Base-by-base conservation (phyloP, 2,888 invertebrate genomes). In the Scrobipalpa atriplicella region DNA sequence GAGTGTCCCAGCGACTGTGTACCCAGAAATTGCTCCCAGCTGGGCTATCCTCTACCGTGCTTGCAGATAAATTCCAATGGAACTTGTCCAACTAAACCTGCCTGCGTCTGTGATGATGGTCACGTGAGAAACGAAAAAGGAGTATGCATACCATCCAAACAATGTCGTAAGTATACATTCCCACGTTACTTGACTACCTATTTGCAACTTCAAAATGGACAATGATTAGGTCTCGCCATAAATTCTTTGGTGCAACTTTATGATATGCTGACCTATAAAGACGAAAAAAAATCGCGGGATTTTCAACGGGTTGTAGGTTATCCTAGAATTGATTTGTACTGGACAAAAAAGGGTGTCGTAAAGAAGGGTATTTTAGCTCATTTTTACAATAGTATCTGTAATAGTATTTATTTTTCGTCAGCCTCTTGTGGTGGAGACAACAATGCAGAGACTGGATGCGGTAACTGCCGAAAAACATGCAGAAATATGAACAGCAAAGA, bases 81-180 rank as follows among this genome's bases (percentile, higher is more conserved):
- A 47, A 52, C 65, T 9, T 67, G 67, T 10, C 13, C 47, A 2
- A 68, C 69, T 21, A 29, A 68, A 29, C 73, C 71, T n/a, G 73
- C 73, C 2, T 80, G 79, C 62, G 39, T 73, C 10, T 79, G 79
- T 41, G 54, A 61, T 7, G 62, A 68, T 8, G 75, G 73, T 0
- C 78, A 74, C 52, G 72, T 77, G 0, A 78, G 76, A 51, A 71
- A 78, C 52, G 64, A 69, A 2, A 51, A 72, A 1, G 73, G 73
- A 10, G 39, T 56, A 3, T 84, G 83, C 64, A 72, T 83, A 18
- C 73, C 76, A 1, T 71, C 62, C 16, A 58, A 70, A 8, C 11
- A 77, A 51, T 79, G 81, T 64, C 77, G 81, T 75, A 74, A 75
- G 76, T 75, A 60, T 38, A 18, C 11, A 8, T 21, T 41, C 41